A percentile compares a stretch with the other conserved stretches of the same genome.
Conservation (phyloP, 2,113 vertebrate species). For the Mustela nigripes region DNA sequence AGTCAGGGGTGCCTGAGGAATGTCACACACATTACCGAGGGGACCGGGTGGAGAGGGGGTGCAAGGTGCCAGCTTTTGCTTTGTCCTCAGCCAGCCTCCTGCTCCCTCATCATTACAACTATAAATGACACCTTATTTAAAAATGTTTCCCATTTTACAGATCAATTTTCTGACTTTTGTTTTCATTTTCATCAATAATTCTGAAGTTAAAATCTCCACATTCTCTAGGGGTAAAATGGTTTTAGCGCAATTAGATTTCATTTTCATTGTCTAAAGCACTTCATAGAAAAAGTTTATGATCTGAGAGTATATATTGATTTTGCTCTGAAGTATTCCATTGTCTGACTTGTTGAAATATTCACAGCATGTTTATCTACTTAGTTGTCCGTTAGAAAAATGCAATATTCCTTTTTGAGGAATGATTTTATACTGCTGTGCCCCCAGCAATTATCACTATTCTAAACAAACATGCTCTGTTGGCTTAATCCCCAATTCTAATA, state of each 20-base stretch:
- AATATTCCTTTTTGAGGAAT: constrained; percentile 62
- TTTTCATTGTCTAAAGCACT: neutral
- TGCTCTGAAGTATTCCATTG: constrained; percentile 28
- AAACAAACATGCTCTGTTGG: constrained; percentile 51
- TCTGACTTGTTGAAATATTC: constrained; percentile 39
- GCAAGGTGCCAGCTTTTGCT: too few relatives aligned
- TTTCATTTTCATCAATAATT: neutral
- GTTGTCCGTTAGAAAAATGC: constrained; percentile 58
- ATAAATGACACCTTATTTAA: neutral
- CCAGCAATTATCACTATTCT: constrained; percentile 51
- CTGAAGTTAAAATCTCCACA: neutral
- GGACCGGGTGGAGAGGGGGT: too few relatives aligned
- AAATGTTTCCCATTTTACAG: neutral
- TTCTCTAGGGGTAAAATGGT: neutral
- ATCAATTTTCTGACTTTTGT: neutral
- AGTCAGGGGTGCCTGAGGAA: too few relatives aligned
- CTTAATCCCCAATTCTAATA: constrained; percentile 56
- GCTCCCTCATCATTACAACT: neutral
- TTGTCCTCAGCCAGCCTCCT: too few relatives aligned
- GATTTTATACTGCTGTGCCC: constrained; percentile 60
- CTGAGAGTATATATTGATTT: neutral
- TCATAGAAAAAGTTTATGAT: constrained; percentile 29
- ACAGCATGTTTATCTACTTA: constrained; percentile 61
- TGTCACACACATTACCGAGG: too few relatives aligned
- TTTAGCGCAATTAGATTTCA: constrained; percentile 9